Base-by-base conservation (phyloP, 2,113 vertebrate species). In the Tetrao urogallus region DNA sequence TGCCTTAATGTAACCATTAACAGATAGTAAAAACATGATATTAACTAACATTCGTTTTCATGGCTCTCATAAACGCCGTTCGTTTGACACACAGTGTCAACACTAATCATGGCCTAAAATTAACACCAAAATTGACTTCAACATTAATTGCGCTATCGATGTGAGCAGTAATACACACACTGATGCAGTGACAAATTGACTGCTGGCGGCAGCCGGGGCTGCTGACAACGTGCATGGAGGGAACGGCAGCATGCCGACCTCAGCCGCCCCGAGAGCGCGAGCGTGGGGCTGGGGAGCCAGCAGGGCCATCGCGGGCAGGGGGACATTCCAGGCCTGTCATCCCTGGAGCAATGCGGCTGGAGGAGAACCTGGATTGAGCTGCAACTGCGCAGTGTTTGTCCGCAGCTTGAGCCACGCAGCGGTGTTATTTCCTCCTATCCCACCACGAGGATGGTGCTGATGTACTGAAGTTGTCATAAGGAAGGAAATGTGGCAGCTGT, bases 21-120 rank as follows among this genome's bases (percentile, higher is more conserved):
- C 89, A 92, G 97, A 78, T 66, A 87, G 90, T 57, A 77, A 95
- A 98, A 83, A 30, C 85, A 81, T 34, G 56, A 22, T 93, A 94
- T 70, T 92, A 96, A 91, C 96, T 69, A 96, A 96, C 88, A 95
- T 84, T 95, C 93, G 88, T 93, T 97, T 96, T 96, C 94, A 94
- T 69, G 84, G 90, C 21, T 85, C 94, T 96, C 91, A 89, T 97
- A 97, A 97, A 97, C 13, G 94, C 92, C 96, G 60, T 97, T 94
- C 95, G 94, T 69, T 87, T 96, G 97, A 97, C 95, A 97, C 94
- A 67, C 95, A 95, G 91, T 97, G 97, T 98, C 97, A 97, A 97
- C 96, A 96, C 96, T 97, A 98, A 98, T 98, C 97, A 97, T 89
- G 96, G 97, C 97, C 97, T 95, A 97, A 98, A 98, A 98, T 98